Percentiles rank a stretch among this genome's conserved stretches.
Evolutionary conservation across 2,113 vertebrate species (phyloP).

Genomic region (Aleadryas rufinucha): DNA sequence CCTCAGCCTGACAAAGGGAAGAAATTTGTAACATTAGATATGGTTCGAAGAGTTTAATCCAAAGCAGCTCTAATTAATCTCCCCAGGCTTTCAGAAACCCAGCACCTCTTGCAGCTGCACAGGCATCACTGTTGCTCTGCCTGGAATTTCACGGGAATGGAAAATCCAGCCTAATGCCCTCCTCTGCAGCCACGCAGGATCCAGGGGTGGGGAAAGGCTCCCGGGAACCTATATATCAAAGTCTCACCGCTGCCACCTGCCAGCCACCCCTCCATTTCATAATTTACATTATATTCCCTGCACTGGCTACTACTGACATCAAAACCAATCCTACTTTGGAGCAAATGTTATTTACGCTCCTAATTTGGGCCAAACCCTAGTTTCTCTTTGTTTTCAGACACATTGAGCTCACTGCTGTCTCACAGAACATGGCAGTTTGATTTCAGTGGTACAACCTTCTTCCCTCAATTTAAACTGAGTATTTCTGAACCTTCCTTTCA

Average conservation of each 20-base stretch:
- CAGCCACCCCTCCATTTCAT: background rate
- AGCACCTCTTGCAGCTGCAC: background rate
- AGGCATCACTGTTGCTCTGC: constrained; percentile 9
- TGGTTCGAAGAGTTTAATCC: constrained; percentile 71
- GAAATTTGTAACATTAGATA: constrained; percentile 52
- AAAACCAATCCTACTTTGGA: background rate
- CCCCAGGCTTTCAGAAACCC: constrained; percentile 45
- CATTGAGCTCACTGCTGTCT: background rate
- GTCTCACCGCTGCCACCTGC: background rate
- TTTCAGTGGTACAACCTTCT: background rate
- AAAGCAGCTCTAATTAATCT: constrained; percentile 70
- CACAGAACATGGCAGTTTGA: background rate
- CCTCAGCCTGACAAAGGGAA: constrained; percentile 58
- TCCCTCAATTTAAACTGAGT: background rate
- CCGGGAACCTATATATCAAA: background rate
- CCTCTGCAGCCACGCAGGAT: background rate
- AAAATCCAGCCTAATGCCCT: constrained; percentile 45
- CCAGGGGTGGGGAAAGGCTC: background rate
- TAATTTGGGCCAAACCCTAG: background rate
- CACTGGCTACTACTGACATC: background rate
- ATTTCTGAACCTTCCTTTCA: background rate
- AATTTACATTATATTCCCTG: constrained; percentile 1
- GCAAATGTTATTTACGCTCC: background rate
- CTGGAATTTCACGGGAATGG: constrained; percentile 52
- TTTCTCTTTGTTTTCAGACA: background rate